Evolutionary conservation across 2,888 invertebrate genomes (phyloP).

Genomic region (Metacarcinus magister): DNA sequence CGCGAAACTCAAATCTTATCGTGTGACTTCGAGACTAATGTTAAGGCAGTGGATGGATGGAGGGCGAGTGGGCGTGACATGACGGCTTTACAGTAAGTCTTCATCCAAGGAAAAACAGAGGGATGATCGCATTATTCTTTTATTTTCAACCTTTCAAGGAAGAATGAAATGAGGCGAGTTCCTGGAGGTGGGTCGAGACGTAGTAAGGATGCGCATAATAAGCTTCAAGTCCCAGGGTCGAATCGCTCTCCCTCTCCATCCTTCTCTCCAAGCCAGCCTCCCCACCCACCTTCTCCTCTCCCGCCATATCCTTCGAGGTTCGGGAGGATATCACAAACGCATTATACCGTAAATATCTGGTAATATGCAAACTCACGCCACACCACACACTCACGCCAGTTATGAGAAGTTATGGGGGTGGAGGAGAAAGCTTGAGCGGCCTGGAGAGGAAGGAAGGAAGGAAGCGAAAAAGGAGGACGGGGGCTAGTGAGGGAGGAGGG

Average conservation of each 20-base stretch:
- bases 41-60: too few species aligned
- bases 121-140: neutral
- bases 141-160: neutral
- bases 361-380: constrained; percentile 37
- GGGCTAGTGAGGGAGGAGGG: neutral
- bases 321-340: constrained; percentile 60
- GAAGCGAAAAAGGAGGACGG: constrained; percentile 5
- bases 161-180: neutral
- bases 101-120: neutral
- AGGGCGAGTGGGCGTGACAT: neutral
- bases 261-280: neutral
- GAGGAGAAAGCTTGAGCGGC: constrained; percentile 19
- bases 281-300: neutral
- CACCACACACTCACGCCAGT: constrained; percentile 36
- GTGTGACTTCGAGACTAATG: too few species aligned
- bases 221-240: neutral
- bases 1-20: too few species aligned
- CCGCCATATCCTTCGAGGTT: neutral
- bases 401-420: constrained; percentile 35
- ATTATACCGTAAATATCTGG: constrained; percentile 65
- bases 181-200: neutral
- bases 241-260: neutral
- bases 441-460: neutral
- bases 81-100: neutral
- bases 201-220: neutral